phyloP scores from a whole-genome alignment of 2,888 invertebrate species.

The Iphiclides podalirius region DNA sequence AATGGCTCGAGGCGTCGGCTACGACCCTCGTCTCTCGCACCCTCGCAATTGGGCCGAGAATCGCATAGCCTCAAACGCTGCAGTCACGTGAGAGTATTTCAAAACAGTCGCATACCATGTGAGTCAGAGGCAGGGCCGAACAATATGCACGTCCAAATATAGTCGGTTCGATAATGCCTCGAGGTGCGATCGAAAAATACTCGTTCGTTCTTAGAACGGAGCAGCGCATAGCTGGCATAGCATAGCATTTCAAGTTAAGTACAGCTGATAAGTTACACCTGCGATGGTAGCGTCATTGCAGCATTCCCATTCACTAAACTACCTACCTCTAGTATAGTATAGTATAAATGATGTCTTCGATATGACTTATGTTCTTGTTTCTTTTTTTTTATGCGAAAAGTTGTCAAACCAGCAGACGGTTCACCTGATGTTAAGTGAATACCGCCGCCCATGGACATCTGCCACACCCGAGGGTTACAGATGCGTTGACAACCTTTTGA shows the following conservation, averaged over 20 bases:
- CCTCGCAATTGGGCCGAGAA: neutral
- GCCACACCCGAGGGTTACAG: no score
- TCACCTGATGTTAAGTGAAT: no score
- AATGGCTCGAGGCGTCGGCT: no score
- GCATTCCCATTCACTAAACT: neutral
- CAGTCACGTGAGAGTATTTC: constrained; percentile 36
- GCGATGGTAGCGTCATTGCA: neutral
- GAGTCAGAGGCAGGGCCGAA: constrained; percentile 31
- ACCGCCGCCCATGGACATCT: no score
- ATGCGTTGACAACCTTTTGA: no score
- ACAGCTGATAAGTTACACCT: neutral
- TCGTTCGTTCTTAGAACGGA: neutral
- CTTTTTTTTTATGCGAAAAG: no score
- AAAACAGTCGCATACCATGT: constrained; percentile 31
- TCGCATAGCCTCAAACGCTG: neutral
- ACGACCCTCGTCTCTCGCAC: neutral
- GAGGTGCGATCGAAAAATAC: constrained; percentile 7
- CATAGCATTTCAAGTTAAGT: neutral
- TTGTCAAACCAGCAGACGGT: no score
- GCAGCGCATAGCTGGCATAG: neutral
- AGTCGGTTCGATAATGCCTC: constrained; percentile 10
- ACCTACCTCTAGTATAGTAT: no score
- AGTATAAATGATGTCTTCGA: no score
- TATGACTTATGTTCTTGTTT: no score
- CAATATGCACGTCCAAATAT: constrained; percentile 28